phyloP scores from a whole-genome alignment of 2,797 vertebrate species.

The Macropus fuliginosus region DNA sequence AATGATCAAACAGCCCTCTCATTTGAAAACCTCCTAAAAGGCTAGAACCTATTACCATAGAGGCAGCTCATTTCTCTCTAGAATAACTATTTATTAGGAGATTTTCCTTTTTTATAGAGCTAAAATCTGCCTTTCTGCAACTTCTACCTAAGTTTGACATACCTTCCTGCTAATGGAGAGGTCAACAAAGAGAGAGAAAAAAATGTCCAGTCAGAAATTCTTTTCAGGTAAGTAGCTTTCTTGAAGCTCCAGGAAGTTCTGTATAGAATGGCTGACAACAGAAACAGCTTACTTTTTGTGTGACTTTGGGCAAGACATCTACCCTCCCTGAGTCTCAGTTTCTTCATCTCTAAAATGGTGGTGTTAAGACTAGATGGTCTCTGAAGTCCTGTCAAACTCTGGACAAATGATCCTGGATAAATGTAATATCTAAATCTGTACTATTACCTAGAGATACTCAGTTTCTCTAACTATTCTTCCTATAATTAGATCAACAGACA shows the following conservation, averaged over 20 bases:
- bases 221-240: not conserved
- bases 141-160: not conserved
- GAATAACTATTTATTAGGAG: not conserved
- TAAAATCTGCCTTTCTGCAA: not conserved
- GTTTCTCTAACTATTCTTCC: conserved; percentile 24
- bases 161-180: not conserved
- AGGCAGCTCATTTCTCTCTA: not conserved
- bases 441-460: not conserved
- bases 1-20: not conserved
- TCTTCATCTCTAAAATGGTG: not conserved
- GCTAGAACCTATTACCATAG: not conserved
- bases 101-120: not conserved
- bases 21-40: not conserved
- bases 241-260: not conserved
- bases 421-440: not conserved
- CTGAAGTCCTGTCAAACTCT: not conserved
- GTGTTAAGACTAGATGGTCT: not conserved
- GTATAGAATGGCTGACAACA: not conserved
- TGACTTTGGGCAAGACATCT: not conserved
- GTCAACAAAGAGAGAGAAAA: not conserved
- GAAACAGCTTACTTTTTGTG: not conserved
- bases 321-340: not conserved
- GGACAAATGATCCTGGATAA: not conserved
- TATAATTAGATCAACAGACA: not conserved
- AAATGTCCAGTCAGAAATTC: not conserved